Evolutionary conservation across 2,888 invertebrate species (phyloP), one percentile per base, ranked within the genome.

Genomic region (Cephus nigrinus): DNA sequence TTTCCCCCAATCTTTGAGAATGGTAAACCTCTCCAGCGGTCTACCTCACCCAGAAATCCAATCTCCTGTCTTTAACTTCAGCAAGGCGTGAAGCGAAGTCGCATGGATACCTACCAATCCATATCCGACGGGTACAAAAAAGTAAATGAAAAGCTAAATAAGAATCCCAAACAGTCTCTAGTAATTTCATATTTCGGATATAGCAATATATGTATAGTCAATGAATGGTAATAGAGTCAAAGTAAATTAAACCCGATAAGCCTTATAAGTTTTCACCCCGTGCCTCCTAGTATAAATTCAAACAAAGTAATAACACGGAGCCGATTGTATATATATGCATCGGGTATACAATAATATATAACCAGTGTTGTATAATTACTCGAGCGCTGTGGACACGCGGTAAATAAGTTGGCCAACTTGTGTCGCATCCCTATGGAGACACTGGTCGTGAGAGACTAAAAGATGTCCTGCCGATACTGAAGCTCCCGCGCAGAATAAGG

Each of bases 371-470:
- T 68, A 82, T 82, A 84, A 79, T 84, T 82, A 82, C 79, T 80
- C 75, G 79, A 80, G 69, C 76, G 73, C 80, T 76, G 80, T 72
- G 75, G 80, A 78, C 75, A 78, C 68, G 80, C 78, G 78, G 75
- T 74, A 73, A 80, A 79, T 73, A 81, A 77, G 80, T 77, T 73
- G 69, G 80, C 79, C 79, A 76, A 79, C 71, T 82, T 79, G 83
- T 83, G 79, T 82, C 79, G 84, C 84, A 84, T 84, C 81, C 81
- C 84, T 81, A 55, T 55, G 55, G 23, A 55, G 55, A 55, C 23
- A 55, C 55, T 55, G 55, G 55, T 55, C 55, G 55, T 77, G 75
- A 9, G 77, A 76, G 71, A 85, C 84, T 84, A 83, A 78, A 75
- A 30, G 71, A 12, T 31, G 12, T 31, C 31, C 71, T 71, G 71